Conservation (phyloP, 1,140 invertebrate species). For the Antheraea pernyi region DNA sequence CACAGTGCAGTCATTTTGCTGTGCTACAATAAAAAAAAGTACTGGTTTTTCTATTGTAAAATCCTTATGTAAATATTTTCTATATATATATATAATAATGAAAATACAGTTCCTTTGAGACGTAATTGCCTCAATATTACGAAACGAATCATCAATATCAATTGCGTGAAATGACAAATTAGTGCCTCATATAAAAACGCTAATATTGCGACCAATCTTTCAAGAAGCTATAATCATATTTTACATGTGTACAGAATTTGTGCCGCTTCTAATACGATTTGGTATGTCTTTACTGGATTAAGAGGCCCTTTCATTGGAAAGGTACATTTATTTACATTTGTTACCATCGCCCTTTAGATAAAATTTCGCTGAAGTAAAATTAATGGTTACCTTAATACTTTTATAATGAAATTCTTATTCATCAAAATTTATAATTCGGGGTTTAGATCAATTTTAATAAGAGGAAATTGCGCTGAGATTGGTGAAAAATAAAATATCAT, state of each 20-base stretch:
- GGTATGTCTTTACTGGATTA: constrained; percentile 24
- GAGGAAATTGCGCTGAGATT: background rate
- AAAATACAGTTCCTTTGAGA: too few species aligned
- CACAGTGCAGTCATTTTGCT: too few species aligned
- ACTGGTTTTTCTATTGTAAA: too few species aligned
- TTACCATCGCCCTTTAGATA: background rate
- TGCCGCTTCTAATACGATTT: constrained; percentile 24
- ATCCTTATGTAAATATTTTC: too few species aligned
- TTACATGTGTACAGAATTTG: constrained; percentile 27
- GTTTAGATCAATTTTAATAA: too few species aligned
- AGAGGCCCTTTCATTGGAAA: constrained; percentile 14
- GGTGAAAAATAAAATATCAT: too few species aligned
- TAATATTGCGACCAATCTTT: constrained; percentile 5
- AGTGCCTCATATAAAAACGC: background rate
- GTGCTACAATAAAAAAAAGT: too few species aligned
- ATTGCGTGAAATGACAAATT: too few species aligned
- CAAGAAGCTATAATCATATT: constrained; percentile 23
- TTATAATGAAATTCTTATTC: constrained; percentile 1
- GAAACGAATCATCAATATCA: too few species aligned
- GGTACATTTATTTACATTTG: constrained; percentile 20
- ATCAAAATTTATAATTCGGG: background rate
- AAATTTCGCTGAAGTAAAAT: background rate
- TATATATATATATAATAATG: too few species aligned
- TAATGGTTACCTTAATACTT: background rate
- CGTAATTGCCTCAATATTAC: too few species aligned